Evolutionary conservation across 2,888 invertebrate genomes (phyloP), one percentile per base, ranked within the genome.

Genomic region (Entomobrya proxima): DNA sequence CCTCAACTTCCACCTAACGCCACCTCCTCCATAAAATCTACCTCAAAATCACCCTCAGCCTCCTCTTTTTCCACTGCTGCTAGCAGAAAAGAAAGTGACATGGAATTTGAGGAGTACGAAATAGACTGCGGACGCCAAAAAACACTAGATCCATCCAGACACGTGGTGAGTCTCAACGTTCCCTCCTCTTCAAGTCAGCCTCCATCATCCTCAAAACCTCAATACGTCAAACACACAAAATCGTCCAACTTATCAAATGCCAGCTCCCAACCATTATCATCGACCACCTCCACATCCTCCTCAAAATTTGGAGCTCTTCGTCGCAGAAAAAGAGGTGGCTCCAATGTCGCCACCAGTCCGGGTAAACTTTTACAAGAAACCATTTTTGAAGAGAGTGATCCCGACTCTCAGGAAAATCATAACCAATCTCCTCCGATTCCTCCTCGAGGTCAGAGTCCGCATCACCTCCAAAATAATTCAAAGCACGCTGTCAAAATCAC

Each of bases 401-500:
- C 52, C 3, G 80, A 69, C 15, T 35, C 13, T 1, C 6, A 67
- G 6, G 18, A 72, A 15, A 21, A 72, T 47, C 18, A 30, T 47
- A 15, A 47, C 30, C 13, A 50, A 13, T 40, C 2, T 21, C 3
- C 18, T 2, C 21, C 52, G 2, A n/a, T n/a, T n/a, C n/a, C n/a
- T n/a, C 75, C 30, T 52, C 50, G 52, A 44, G 75, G 75, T 44
- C 72, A 72, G 32, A 47, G 44, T 72, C 72, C 52, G 2, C 80
- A 37, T 79, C 79, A 30, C 47, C 30, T 67, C 5, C 21, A 58
- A 40, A 21, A 86, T 44, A 30, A 30, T 50, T 52, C 37, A 21
- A 84, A 85, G 21, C 87, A 89, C 72, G 82, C 90, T n/a, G 90
- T 90, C 5, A 90, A 90, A 85, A 89, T 89, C 30, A 85, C 88